phyloP scores from a whole-genome alignment of 1,140 invertebrate species.

The Panonychus citri region DNA sequence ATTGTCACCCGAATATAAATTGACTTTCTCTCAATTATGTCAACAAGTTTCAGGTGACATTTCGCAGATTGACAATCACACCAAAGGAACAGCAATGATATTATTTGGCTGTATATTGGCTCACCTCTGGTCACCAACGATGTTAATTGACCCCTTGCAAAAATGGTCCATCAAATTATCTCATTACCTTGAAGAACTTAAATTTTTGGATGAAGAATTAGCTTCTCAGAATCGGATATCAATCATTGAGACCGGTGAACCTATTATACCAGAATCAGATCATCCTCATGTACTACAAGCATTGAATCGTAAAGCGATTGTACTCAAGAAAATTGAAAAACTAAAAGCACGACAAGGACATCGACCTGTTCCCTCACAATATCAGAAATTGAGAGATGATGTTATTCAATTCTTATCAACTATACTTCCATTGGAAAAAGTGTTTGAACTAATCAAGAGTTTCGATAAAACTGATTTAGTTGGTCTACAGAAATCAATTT shows the following conservation, averaged over 20 bases:
- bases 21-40: too few species aligned
- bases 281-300: neutral
- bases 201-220: constrained; percentile 3
- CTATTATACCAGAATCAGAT: neutral
- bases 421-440: neutral
- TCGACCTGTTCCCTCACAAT: neutral
- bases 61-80: neutral
- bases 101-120: constrained; percentile 21
- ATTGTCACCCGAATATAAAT: too few species aligned
- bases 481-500: neutral
- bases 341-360: neutral
- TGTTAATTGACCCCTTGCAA: constrained; percentile 21
- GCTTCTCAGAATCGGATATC: neutral
- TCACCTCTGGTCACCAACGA: constrained; percentile 16
- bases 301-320: neutral
- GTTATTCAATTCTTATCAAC: constrained; percentile 4
- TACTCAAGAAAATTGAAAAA: constrained; percentile 3
- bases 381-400: constrained; percentile 5
- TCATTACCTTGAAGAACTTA: constrained; percentile 1
- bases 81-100: constrained; percentile 11
- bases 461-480: neutral
- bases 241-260: neutral
- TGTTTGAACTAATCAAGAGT: neutral
- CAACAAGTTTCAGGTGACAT: too few species aligned
- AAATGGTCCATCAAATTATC: constrained; percentile 12